Base-by-base conservation (phyloP, 2,797 vertebrate genomes). In the Hydrophis major region DNA sequence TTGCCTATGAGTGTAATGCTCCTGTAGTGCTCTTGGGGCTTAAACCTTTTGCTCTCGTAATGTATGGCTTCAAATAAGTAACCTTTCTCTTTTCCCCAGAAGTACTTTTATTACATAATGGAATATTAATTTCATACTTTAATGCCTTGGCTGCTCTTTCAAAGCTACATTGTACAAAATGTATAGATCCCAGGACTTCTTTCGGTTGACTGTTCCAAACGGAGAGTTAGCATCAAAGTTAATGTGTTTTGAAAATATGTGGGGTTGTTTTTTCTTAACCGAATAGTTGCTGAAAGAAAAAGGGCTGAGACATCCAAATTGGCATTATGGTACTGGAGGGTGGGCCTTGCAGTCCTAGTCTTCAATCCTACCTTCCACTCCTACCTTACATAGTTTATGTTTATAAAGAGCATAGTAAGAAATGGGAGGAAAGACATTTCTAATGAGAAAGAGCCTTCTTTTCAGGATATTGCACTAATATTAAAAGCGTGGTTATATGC, bases 1-100 rank as follows among this genome's bases (percentile, higher is more conserved):
- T 0, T 0, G 92, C 86, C 91, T 0, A 0, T 92, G 50, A 78
- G 50, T 78, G 50, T 32, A 37, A 28, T 0, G 0, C 18, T 95
- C 25, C 60, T 28, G 10, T 42, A 4, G 4, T 22, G 53, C 89
- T 28, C 0, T 89, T 89, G 27, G 6, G 37, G 87, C 2, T 94
- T 47, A 6, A 94, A 93, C 1, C n/a, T 18, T 42, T 91, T 94
- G 0, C 56, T 93, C 63, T 74, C 53, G 78, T 0, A 87, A 0
- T 55, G 92, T 56, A 53, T 93, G 12, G 88, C 87, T 93, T 94
- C 92, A 55, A 37, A 88, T 55, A 32, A 0, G 18, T 74, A 3
- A 63, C 6, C 55, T 88, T 92, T 91, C 22, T 91, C 60, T 47
- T 91, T 86, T 61, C 50, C 66, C 32, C 2, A 83, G 91, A 57